Evolutionary conservation across 2,797 vertebrate genomes (phyloP).

Genomic region (Notoglanidium macrostoma): DNA sequence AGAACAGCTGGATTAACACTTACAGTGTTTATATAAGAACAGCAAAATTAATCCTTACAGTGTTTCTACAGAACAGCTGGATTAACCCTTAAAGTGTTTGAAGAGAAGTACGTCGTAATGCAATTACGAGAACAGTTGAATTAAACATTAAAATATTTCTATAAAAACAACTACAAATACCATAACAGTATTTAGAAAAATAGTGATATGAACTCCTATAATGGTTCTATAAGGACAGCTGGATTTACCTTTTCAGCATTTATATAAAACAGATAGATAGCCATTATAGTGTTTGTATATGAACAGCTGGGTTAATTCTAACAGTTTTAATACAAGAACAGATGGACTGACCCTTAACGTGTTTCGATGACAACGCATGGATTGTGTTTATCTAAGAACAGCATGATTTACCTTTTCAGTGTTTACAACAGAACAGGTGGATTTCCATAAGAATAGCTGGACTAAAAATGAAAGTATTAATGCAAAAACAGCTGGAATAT

Average conservation of each 20-base stretch:
- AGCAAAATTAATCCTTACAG: neutral
- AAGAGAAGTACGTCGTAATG: no score
- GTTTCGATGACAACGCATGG: neutral
- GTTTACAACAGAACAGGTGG: conserved; percentile 20
- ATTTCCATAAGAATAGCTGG: conserved; percentile 19
- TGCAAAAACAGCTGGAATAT: neutral
- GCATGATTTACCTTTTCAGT: neutral
- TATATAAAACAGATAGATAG: neutral
- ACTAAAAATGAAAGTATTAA: neutral
- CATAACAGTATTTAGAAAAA: neutral
- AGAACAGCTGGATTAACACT: neutral
- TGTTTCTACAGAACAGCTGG: neutral
- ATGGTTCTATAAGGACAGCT: neutral
- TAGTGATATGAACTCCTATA: neutral
- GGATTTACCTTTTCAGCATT: neutral
- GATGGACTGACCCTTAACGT: neutral
- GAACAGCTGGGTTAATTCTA: neutral
- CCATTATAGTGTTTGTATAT: neutral
- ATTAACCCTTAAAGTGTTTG: neutral
- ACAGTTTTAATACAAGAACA: neutral
- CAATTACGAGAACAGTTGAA: neutral
- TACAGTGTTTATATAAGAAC: neutral
- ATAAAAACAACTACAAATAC: neutral
- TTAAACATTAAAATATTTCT: neutral
- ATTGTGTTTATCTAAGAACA: conserved; percentile 23